Evolutionary conservation across 1,140 invertebrate genomes (phyloP).

Genomic region (Schlechtendalia chinensis): DNA sequence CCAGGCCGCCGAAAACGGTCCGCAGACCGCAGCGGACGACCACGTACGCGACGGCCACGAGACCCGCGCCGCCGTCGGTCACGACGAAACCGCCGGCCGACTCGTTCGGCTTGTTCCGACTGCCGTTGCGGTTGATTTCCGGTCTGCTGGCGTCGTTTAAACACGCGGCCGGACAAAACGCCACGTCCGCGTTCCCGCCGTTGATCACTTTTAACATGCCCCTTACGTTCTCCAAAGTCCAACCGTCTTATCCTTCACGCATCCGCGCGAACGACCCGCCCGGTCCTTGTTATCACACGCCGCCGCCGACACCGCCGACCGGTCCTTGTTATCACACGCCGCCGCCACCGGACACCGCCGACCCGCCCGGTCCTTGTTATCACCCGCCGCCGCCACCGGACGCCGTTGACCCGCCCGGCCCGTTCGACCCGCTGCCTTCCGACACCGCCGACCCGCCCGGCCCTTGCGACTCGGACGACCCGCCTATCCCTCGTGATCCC

Average conservation of each 20-base stretch:
- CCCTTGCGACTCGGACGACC: neutral
- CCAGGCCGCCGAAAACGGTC: neutral
- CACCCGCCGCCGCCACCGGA: no score
- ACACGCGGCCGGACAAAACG: neutral
- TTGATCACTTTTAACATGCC: slow-evolving; percentile 7
- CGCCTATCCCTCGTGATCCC: neutral
- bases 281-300: no score
- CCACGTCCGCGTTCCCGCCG: neutral
- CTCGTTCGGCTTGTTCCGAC: neutral
- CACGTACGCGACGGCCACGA: neutral
- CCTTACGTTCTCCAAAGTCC: neutral
- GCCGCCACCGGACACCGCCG: no score
- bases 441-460: no score
- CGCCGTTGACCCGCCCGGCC: no score
- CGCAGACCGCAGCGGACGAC: neutral
- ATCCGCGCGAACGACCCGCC: no score
- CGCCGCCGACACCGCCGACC: no score
- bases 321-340: no score
- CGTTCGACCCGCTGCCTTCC: no score
- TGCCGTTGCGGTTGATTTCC: neutral
- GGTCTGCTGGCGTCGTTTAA: neutral
- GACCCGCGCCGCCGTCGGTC: neutral
- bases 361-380: no score
- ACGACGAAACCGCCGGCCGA: neutral
- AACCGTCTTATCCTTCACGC: neutral